These are phyloP conservation scores for Aythya baeri DNA, from an alignment of 2,113 vertebrate genomes.

Conservation along the genomic window DNA sequence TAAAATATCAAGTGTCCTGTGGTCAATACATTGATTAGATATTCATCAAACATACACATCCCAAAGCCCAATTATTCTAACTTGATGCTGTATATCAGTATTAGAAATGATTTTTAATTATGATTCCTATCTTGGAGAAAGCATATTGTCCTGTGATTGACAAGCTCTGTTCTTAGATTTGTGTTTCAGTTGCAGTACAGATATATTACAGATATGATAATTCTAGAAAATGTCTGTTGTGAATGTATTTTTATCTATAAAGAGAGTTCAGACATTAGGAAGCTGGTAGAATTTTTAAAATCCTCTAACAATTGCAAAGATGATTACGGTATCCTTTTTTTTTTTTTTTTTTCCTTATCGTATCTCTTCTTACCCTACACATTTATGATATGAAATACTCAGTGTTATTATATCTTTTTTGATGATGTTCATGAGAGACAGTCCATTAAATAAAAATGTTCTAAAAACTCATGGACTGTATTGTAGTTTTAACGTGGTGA, in stretches of 20 bases:
- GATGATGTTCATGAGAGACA: background rate
- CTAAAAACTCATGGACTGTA: background rate
- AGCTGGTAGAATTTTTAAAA: background rate
- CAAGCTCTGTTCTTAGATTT: background rate
- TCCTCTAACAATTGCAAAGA: background rate
- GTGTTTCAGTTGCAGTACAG: background rate
- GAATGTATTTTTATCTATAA: background rate
- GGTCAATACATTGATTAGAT: background rate
- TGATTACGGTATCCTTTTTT: background rate
- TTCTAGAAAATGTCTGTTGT: background rate
- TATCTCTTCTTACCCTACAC: background rate
- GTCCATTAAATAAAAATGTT: background rate
- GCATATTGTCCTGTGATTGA: background rate
- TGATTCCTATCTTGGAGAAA: background rate
- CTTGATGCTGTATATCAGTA: background rate
- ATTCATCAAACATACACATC: background rate
- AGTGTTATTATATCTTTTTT: background rate
- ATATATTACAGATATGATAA: background rate
- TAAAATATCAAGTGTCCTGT: background rate
- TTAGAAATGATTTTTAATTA: background rate
- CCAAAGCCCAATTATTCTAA: background rate
- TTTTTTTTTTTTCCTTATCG: background rate
- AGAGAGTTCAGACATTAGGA: background rate
- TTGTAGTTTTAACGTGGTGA: background rate
- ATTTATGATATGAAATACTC: background rate